These are phyloP conservation scores for Bradypodion ventrale DNA, from an alignment of 2,797 vertebrate species.

Conservation along the genomic window DNA sequence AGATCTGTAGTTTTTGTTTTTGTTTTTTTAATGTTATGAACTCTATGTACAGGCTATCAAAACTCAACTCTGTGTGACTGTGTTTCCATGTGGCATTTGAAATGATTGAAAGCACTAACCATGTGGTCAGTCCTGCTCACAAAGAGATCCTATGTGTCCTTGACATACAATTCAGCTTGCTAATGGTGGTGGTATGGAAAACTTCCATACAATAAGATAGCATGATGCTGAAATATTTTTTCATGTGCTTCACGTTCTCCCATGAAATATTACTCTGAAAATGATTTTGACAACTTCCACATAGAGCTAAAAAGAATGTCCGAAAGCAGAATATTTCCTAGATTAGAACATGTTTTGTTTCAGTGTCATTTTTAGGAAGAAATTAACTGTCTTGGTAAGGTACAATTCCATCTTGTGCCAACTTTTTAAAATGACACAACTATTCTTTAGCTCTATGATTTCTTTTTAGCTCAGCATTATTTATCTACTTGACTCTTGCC, in stretches of 20 bases:
- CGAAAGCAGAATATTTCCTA: constrained; percentile 7
- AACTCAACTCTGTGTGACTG: neutral
- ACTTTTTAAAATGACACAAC: neutral
- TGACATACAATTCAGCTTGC: neutral
- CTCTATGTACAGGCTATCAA: neutral
- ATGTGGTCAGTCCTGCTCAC: neutral
- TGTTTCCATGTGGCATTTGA: neutral
- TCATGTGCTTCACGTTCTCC: neutral
- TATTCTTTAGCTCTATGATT: constrained; percentile 7
- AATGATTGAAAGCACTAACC: neutral
- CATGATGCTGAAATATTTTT: neutral
- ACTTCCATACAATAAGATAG: neutral
- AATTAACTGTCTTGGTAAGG: neutral
- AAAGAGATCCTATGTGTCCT: neutral
- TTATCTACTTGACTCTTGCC: neutral
- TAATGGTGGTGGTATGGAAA: neutral
- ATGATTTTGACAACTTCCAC: neutral
- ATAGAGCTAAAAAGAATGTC: neutral
- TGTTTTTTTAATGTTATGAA: constrained; percentile 15
- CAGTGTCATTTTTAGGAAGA: neutral
- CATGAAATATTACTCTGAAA: neutral
- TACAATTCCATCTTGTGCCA: neutral
- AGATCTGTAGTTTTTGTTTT: neutral
- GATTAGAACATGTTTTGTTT: neutral
- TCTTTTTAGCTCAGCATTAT: neutral